Base-by-base conservation (phyloP, 2,888 invertebrate genomes). In the Timandra comae region DNA sequence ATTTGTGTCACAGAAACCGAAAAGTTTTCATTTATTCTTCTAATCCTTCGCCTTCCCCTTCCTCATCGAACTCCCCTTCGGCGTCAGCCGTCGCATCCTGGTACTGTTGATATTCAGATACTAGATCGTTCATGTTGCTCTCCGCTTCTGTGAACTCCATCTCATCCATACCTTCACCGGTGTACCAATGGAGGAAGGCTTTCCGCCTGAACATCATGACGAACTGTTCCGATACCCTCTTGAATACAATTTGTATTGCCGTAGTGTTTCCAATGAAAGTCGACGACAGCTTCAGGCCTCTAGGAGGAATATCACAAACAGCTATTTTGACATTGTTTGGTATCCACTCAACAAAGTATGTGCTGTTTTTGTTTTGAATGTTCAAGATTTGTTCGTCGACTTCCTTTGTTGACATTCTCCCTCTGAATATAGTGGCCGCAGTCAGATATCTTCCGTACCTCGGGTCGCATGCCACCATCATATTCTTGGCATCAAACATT, bases 131-230 rank as follows among this genome's bases (percentile, higher is more conserved):
- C 93, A 97, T 94, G 87, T 97, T 97, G 62, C 93, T 94, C 73
- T 97, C 96, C 10, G 97, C 97, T 69, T 97, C 96, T 11, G 95
- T 95, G 85, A 97, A 97, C 77, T 97, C 97, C 92, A 95, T 92
- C 76, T 96, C 96, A 68, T 97, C 96, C 96, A 97, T 97, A 46
- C 97, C 97, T 72, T 97, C 96, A 30, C 96, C 96, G 22, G 95
- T 96, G 86, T 96, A 97, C 96, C 96, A 97, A 87, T 97, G 96
- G 56, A 97, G 88, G 90, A 97, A 97, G 68, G 97, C 97, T 79
- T 95, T 97, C 56, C 97, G 90, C 49, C 96, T 89, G 88, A 96
- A 97, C 97, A 97, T 96, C 56, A 94, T 93, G 9, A 92, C 91
- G 63, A 94, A 95, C 68, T 94, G 94, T 63, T 94, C 93, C 24